Evolutionary conservation across 1,140 invertebrate genomes (phyloP), one percentile per base, ranked within the genome.

Genomic region (Pseudomyrmex sp.): DNA sequence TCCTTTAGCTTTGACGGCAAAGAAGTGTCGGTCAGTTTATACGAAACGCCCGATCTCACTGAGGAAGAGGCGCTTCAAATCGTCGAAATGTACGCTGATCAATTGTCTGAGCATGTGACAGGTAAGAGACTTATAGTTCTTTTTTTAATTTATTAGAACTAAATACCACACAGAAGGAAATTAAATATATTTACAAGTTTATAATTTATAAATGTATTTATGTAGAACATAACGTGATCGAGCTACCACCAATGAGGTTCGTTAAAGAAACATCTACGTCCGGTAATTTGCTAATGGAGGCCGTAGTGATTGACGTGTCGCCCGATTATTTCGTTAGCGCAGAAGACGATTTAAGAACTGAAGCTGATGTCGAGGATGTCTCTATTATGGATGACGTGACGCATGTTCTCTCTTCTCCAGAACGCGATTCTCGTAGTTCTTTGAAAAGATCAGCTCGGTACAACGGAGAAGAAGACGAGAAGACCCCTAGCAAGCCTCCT

Each of bases 11-110:
- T 98, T 85, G 98, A 98, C 91, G 98, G 98, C 7, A 98, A 97
- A 94, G 98, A 98, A 94, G 97, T 98, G 0, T 98, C 97, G 0
- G 97, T 98, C 0, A 98, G 97, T 8, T 93, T 98, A 1, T 98
- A 98, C 91, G 98, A 98, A 95, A 98, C 98, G 1, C 98, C 98
- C 1, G 98, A 98, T 94, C 95, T 98, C 15, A 98, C 98, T 0
- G 97, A 98, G 94, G 97, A 98, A 92, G 97, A 98, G 94, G 98
- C 98, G 0, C 94, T 98, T 13, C 97, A 98, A 93, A 98, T 98
- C 89, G 97, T 98, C 0, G 98, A 98, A 95, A 98, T 98, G 97
- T 98, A 98, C 93, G 98, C 98, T 0, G 97, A 98, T 92, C 97
- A 98, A 93, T 95, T 98, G 65, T 98, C 97, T 0, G 98, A 98